Base-by-base conservation (phyloP, 2,888 invertebrate species). In the Microctonus brassicae region DNA sequence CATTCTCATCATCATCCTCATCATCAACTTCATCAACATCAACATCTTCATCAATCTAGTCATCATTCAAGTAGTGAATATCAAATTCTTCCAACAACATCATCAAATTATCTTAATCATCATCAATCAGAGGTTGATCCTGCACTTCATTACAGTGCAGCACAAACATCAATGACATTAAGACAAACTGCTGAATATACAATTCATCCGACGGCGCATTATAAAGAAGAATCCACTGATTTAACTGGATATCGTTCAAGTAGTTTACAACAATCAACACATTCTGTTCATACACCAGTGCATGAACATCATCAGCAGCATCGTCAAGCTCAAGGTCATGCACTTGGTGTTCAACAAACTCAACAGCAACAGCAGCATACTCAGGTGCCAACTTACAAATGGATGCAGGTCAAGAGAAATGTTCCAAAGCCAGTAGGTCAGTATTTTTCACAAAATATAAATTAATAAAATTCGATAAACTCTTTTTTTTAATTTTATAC, bases 361-460 rank as follows among this genome's bases (percentile, higher is more conserved):
- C 47, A 39, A n/a, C 39, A 47, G 34, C 86, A 73, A 86, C 89
- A 80, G 83, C 88, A 85, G 52, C 92, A 92, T 78, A 89, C 91
- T 13, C 89, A 91, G 62, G 92, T 96, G 74, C 97, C 97, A 26
- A 97, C 97, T 0, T 98, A 98, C 89, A 97, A 98, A 88, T 98
- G 98, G 98, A 98, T 98, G 98, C 97, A 98, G 90, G 95, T 98
- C 83, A 98, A 98, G 89, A 91, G 98, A 88, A 97, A 97, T 88
- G 95, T 97, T 79, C 97, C 97, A 63, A 98, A 98, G 89, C 96
- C 97, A 80, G 90, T 94, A 87, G 94, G 97, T 95, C 88, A 91
- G 93, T 89, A 73, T 52, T 66, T 42, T n/a, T 34, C 42, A 66
- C 64, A 63, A 65, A 52, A 58, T 58, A 60, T 39, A 39, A 29